Conservation (phyloP, 2,888 invertebrate genomes). For the Xestia sexstrigata region DNA sequence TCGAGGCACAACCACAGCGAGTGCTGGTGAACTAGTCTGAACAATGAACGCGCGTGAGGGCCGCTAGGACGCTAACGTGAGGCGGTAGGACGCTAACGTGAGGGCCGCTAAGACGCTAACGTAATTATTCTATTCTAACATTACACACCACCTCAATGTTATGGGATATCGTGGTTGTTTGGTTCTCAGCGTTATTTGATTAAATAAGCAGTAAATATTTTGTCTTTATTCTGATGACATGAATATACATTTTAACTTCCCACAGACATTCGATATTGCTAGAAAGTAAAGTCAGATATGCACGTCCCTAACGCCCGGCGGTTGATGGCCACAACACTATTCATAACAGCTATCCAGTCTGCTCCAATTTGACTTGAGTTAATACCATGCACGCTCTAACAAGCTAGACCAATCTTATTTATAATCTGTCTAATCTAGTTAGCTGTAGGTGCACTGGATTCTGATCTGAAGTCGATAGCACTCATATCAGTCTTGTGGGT, state of each 20-base stretch:
- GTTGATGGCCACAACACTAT: not conserved
- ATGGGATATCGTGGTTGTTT: not conserved
- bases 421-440: slow-evolving; percentile 22
- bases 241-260: not conserved
- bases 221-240: not conserved
- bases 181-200: not conserved
- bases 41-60: not conserved
- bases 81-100: not conserved
- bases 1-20: not conserved
- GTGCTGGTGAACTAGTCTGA: not conserved
- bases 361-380: not conserved
- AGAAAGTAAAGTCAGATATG: not conserved
- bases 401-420: slow-evolving; percentile 20
- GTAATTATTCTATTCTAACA: not conserved
- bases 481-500: too few relatives aligned
- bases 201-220: not conserved
- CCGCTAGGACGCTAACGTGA: not conserved
- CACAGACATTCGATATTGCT: not conserved
- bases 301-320: not conserved
- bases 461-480: not conserved
- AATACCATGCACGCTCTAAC: slow-evolving; percentile 3
- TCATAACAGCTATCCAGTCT: not conserved
- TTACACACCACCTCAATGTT: not conserved
- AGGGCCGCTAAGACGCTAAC: not conserved
- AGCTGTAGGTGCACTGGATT: not conserved